Evolutionary conservation across 2,888 invertebrate genomes (phyloP).

Genomic region (Nomada hirtipes): DNA sequence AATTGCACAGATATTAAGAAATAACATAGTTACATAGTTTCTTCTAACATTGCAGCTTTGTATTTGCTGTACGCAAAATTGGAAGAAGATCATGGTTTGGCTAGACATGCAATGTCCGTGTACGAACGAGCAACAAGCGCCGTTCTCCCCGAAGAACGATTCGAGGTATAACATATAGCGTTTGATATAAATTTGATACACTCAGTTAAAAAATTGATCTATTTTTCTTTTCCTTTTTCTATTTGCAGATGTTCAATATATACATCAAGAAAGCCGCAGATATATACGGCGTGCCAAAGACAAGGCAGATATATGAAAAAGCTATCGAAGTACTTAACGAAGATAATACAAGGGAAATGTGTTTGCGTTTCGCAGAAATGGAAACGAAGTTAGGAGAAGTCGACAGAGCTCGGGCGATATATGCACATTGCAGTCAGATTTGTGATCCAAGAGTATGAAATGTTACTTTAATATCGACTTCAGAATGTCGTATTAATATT

Average conservation of each 20-base stretch:
- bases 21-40: not conserved
- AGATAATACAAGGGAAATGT: constrained; percentile 97
- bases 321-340: constrained; percentile 97
- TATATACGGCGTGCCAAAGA: constrained; percentile 98
- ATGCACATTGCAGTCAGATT: constrained; percentile 99
- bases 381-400: constrained; percentile 99
- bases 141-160: constrained; percentile 94
- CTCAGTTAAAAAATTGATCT: constrained; percentile 7
- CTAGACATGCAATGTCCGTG: constrained; percentile 99
- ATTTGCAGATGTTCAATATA: constrained; percentile 95
- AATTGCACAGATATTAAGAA: not conserved
- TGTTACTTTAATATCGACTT: not conserved
- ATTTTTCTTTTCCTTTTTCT: no score
- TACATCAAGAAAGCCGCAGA: constrained; percentile 99
- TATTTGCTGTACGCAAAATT: constrained; percentile 98
- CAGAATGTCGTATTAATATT: not conserved
- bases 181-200: not conserved
- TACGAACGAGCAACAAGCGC: constrained; percentile 98
- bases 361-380: constrained; percentile 97
- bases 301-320: constrained; percentile 98
- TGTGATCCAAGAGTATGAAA: constrained; percentile 95
- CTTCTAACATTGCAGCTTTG: constrained; percentile 86
- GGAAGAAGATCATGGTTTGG: constrained; percentile 99
- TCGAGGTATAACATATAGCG: constrained; percentile 87
- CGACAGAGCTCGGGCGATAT: constrained; percentile 98